Evolutionary conservation across 2,888 invertebrate genomes (phyloP), one percentile per base, ranked within the genome.

Genomic region (Buathra laborator): DNA sequence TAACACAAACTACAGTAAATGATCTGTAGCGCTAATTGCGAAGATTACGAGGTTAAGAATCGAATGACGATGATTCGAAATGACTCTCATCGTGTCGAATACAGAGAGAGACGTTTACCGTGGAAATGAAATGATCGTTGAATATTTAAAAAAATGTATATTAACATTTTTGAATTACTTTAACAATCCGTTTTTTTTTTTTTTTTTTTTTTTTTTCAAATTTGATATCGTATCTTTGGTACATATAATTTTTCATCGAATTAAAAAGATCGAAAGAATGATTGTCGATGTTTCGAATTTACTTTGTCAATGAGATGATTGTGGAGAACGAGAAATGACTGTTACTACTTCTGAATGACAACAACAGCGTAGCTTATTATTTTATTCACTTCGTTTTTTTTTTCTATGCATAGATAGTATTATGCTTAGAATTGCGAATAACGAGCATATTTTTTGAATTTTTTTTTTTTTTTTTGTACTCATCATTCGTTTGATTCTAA

Each of bases 401-500:
- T n/a, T 48, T 71, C 82, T 82, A 82, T 53, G 44, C 56, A 71
- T 14, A 79, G 24, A 70, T 10, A 16, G 6, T 19, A 59, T 32
- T 29, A 68, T 14, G 24, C 59, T 32, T 6, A 59, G 12, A 59
- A 59, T 29, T 32, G 59, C 14, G 24, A 59, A n/a, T 12, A 72
- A 71, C 48, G 71, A 56, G 44, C 59, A 32, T 77, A 37, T 76
- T 77, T 10, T 9, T 32, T 29, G 29, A 66, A 24, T 29, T 29
- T 51, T 51, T 32, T 29, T 43, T 10, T 24, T 24, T 62, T 78
- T 32, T 64, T 79, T 9, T 0, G 46, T 56, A 71, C 70, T 56
- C 68, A 71, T 81, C 76, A 56, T 82, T 82, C 48, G 9, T 76
- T 79, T 74, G 68, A 77, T 74, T 79, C 88, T 88, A 86, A 88